A percentile compares a stretch with the other conserved stretches of the same genome.
Evolutionary conservation across 30 jellyfish, hydroid and myxozoan species (phyloP).

Genomic region (Aurelia sp.): DNA sequence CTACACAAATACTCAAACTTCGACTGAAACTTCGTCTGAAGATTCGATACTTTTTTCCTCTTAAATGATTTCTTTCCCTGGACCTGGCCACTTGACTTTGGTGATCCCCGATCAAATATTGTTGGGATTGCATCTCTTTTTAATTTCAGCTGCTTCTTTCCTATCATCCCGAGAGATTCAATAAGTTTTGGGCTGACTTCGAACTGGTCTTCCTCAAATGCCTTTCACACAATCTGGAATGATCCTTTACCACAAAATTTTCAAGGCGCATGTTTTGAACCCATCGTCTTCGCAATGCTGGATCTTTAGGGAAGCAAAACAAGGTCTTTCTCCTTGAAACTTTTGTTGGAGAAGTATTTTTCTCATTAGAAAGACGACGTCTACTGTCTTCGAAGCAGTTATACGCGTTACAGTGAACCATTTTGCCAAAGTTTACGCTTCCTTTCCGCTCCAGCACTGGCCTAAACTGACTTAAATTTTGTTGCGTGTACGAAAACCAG

Average conservation of each 20-base stretch:
- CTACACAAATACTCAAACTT: not conserved
- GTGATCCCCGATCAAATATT: constrained; percentile 18
- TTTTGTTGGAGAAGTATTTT: not conserved
- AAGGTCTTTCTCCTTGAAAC: not conserved
- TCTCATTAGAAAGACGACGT: not conserved
- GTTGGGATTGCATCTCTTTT: constrained; percentile 28
- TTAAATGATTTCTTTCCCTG: constrained; percentile 1
- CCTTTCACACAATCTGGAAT: constrained; percentile 5
- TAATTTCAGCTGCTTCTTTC: constrained; percentile 7
- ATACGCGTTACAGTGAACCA: too few species aligned
- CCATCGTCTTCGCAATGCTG: constrained; percentile 1
- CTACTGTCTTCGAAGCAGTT: too few species aligned
- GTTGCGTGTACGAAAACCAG: not conserved
- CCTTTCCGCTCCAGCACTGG: too few species aligned
- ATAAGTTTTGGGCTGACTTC: constrained; percentile 11
- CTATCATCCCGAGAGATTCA: constrained; percentile 14
- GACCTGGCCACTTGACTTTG: constrained; percentile 23
- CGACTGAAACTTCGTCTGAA: not conserved
- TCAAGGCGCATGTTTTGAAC: not conserved
- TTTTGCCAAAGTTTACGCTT: too few species aligned
- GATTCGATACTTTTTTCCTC: not conserved
- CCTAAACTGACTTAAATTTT: too few species aligned
- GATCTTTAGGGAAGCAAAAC: not conserved
- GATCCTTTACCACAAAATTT: constrained; percentile 13
- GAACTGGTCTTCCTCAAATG: constrained; percentile 11